Base-by-base conservation (phyloP, 2,113 vertebrate species). In the Leucoraja erinaceus region DNA sequence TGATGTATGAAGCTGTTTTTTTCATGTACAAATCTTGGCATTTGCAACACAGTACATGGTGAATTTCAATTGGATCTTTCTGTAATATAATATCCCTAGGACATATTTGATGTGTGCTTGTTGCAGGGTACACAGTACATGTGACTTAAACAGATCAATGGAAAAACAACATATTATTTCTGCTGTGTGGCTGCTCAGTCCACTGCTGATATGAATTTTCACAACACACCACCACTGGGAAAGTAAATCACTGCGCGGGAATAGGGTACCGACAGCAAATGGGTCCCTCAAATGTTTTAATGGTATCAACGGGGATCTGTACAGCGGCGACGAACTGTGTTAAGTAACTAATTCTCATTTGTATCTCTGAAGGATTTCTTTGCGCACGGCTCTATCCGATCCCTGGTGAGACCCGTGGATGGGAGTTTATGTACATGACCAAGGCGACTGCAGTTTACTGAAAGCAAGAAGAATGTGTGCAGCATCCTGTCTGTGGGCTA, bases 401-500 rank as follows among this genome's bases (percentile, higher is more conserved):
- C 83, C 63, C 59, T 18, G 81, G 61, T 61, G 31, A 59, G 47
- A 56, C 54, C 47, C 56, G 83, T 61, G 9, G 56, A 63, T 31
- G 12, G 59, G 59, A 56, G 14, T 66, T 47, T 33, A 31, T 33
- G 4, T 47, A 12, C 88, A 22, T 47, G 6, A 72, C n/a, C 47
- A 22, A 91, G 66, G 22, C 16, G 70, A 47, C 6, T 18, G 18
- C 70, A 38, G 31, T 72, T 70, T 38, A 25, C n/a, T 25, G 7
- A 72, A 47, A 72, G 88, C 33, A 10, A 91, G 88, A 47, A 91
- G 88, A 91, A 91, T 91, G 88, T 72, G 66, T 72, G 88, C 38
- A 66, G 63, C 88, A 47, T 66, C 66, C 66, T 91, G 66, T n/a
- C 66, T 91, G 63, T 54, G 61, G 88, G 38, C 31, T 70, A 9